These are phyloP conservation scores for Plectrocnemia conspersa DNA, from an alignment of 1,140 invertebrate species.

Conservation along the genomic window DNA sequence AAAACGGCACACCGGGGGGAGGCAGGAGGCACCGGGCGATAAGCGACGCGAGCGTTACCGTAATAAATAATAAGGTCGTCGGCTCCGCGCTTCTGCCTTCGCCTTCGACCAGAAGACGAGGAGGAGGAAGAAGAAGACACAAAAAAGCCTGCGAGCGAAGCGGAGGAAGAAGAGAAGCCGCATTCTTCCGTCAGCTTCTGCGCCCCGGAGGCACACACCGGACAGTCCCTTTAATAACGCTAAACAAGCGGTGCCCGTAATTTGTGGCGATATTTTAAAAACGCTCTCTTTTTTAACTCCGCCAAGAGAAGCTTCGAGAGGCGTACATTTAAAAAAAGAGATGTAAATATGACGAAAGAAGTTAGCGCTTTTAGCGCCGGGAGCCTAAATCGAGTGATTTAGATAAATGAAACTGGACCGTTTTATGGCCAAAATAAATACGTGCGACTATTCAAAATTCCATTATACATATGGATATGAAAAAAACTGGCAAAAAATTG, in stretches of 20 bases:
- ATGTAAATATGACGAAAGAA: too few species aligned
- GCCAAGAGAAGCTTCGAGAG: too few species aligned
- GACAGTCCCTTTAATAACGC: conserved; percentile 33
- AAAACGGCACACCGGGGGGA: too few species aligned
- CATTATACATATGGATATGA: too few species aligned
- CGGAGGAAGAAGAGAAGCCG: neutral
- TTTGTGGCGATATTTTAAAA: conserved; percentile 34
- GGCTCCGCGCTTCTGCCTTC: conserved; percentile 1
- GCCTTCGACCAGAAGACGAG: neutral
- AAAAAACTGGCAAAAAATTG: too few species aligned
- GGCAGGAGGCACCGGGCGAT: neutral
- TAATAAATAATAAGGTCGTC: conserved; percentile 12
- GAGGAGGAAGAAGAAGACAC: neutral
- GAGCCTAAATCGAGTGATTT: too few species aligned
- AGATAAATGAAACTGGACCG: too few species aligned
- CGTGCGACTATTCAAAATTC: too few species aligned
- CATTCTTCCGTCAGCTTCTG: conserved; percentile 29
- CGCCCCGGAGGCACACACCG: conserved; percentile 19
- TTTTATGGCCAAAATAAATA: too few species aligned
- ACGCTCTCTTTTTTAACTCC: conserved; percentile 3
- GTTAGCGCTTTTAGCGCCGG: too few species aligned
- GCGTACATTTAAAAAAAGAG: too few species aligned
- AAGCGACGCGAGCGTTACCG: conserved; percentile 5
- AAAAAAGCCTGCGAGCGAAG: conserved; percentile 1
- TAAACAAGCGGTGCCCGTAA: conserved; percentile 33